phyloP scores from a whole-genome alignment of 2,113 vertebrate species.

The Girardinichthys multiradiatus region DNA sequence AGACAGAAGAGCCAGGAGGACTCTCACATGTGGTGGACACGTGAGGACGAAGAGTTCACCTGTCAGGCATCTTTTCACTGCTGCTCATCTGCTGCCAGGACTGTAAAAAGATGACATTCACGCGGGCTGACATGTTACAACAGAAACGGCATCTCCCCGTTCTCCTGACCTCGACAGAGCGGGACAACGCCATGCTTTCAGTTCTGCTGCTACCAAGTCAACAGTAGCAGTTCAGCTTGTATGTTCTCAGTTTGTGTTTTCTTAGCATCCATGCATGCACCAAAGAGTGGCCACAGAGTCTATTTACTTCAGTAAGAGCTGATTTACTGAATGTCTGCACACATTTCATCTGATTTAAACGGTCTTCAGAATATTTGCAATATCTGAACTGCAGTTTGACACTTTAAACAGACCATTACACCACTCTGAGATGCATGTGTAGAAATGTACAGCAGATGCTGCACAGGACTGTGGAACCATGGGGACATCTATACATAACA shows the following conservation, averaged over 20 bases:
- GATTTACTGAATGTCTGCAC: neutral
- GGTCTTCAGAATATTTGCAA: neutral
- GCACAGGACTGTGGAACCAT: too few species aligned
- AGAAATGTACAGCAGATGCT: neutral
- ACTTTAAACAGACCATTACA: neutral
- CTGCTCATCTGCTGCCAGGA: slow-evolving; percentile 30
- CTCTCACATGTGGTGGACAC: neutral
- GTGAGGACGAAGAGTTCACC: slow-evolving; percentile 12
- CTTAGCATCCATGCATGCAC: too few species aligned
- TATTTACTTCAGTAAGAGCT: slow-evolving; percentile 5
- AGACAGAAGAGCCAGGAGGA: neutral
- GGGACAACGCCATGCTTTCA: neutral
- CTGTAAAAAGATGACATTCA: neutral
- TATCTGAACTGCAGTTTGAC: neutral
- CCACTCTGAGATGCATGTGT: neutral
- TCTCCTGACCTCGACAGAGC: neutral
- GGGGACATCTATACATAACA: too few species aligned
- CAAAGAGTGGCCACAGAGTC: neutral
- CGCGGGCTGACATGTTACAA: slow-evolving; percentile 23
- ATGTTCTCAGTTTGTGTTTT: neutral
- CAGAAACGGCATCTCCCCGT: slow-evolving; percentile 31
- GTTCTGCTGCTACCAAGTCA: neutral
- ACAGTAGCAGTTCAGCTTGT: neutral
- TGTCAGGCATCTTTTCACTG: slow-evolving; percentile 13
- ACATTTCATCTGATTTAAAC: neutral